phyloP scores from a whole-genome alignment of 92 coral and sea anemone genomes.

The Epizoanthus fatuus region DNA sequence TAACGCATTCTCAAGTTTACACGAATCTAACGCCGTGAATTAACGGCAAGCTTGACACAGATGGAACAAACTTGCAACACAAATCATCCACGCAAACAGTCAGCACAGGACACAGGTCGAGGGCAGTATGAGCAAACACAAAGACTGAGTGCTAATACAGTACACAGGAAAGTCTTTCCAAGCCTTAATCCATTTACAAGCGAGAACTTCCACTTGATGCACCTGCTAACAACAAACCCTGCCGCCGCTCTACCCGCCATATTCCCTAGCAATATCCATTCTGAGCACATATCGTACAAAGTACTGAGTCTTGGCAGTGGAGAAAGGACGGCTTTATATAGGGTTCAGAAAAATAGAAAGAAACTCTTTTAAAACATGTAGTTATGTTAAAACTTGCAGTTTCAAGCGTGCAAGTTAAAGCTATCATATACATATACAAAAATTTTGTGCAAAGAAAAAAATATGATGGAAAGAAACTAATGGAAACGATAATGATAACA shows the following conservation, averaged over 20 bases:
- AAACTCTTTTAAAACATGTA: too few relatives aligned
- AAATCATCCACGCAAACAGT: neutral
- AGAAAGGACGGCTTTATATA: neutral
- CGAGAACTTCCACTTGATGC: slow-evolving; percentile 33
- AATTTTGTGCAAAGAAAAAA: too few relatives aligned
- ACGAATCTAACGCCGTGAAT: too few relatives aligned
- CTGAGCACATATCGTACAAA: slow-evolving; percentile 25
- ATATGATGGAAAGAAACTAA: too few relatives aligned
- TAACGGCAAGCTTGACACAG: too few relatives aligned
- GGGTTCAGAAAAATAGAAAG: too few relatives aligned
- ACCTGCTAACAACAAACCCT: slow-evolving; percentile 27
- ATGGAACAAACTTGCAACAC: neutral
- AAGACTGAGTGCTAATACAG: neutral
- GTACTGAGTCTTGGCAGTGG: slow-evolving; percentile 4
- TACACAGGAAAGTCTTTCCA: neutral
- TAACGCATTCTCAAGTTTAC: too few relatives aligned
- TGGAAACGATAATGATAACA: too few relatives aligned
- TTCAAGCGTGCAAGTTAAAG: too few relatives aligned
- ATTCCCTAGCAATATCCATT: neutral
- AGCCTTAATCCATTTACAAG: slow-evolving; percentile 10
- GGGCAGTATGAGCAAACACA: neutral
- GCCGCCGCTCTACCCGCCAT: slow-evolving; percentile 36
- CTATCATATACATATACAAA: too few relatives aligned
- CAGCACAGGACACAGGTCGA: neutral
- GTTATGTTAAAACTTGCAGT: too few relatives aligned